A percentile compares a stretch with the other conserved stretches of the same genome.
These are phyloP conservation scores for Sebastes reedi DNA, from an alignment of 2,797 vertebrate genomes.

Conservation along the genomic window DNA sequence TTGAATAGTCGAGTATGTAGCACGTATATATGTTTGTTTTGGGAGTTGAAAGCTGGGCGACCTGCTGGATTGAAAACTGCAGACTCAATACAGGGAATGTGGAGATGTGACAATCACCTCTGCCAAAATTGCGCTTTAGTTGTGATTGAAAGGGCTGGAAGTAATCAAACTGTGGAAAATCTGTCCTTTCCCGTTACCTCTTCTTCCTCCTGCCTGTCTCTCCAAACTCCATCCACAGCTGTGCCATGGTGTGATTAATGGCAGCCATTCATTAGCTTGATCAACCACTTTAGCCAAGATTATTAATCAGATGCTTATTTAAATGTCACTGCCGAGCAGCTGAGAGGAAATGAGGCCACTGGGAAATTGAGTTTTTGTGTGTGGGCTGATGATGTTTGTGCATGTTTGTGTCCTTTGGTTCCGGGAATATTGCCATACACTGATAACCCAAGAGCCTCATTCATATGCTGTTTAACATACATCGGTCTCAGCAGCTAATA, in stretches of 20 bases:
- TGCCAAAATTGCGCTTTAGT: slow-evolving; percentile 26
- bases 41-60: background rate
- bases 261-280: slow-evolving; percentile 81
- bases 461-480: slow-evolving; percentile 39
- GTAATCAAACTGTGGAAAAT: slow-evolving; percentile 35
- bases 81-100: background rate
- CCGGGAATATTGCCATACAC: slow-evolving; percentile 32
- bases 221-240: slow-evolving; percentile 47
- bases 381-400: slow-evolving; percentile 7
- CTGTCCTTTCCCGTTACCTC: background rate
- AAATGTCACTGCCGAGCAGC: slow-evolving; percentile 72
- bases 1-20: slow-evolving; percentile 9
- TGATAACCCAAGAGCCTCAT: slow-evolving; percentile 34
- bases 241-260: slow-evolving; percentile 75
- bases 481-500: slow-evolving; percentile 24
- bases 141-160: slow-evolving; percentile 30
- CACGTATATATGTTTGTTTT: slow-evolving; percentile 19
- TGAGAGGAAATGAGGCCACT: slow-evolving; percentile 71
- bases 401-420: slow-evolving; percentile 19
- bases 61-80: slow-evolving; percentile 10
- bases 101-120: slow-evolving; percentile 26
- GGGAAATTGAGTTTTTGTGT: slow-evolving; percentile 69
- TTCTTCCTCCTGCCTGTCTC: slow-evolving; percentile 21
- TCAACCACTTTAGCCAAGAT: slow-evolving; percentile 80
- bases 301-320: slow-evolving; percentile 85